Evolutionary conservation across 2,113 vertebrate genomes (phyloP), one percentile per base, ranked within the genome.

Genomic region (Engystomops pustulosus): DNA sequence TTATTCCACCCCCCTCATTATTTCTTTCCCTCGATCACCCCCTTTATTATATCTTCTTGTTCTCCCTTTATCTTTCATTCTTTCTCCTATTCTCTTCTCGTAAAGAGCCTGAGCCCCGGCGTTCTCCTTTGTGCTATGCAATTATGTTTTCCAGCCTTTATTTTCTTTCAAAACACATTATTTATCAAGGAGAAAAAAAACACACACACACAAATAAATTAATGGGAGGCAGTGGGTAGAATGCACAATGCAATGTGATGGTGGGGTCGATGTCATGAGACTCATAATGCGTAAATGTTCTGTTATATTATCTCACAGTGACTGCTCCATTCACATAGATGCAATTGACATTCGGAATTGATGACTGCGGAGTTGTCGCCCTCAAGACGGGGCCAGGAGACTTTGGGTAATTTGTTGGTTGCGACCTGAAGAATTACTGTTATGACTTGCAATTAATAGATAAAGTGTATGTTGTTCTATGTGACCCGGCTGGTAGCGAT

Each of bases 321-420:
- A 70, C 47, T 81, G 45, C 67, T 36, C 65, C 38, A 27, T 70
- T 70, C 65, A 81, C 68, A 70, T 38, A 81, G 79, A 70, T 36
- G 49, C 44, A 80, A 80, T 80, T 80, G 65, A 80, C 65, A 81
- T 81, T 70, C 70, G 10, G 38, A 81, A 67, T n/a, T 53, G 32
- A 38, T 23, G 18, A 77, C 49, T 77, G 49, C 10, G 1, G 51
- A 58, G 74, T 36, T 38, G 30, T 38, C 9, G 23, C 32, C 10
- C 11, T 58, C 1, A 20, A 38, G 34, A 12, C 74, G 20, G 53
- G 74, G 51, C 47, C 74, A 25, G 30, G 49, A 77, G 32, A 58
- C 49, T 77, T 77, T 38, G n/a, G 10, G 27, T 38, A 11, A 53
- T 20, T 76, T 76, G 72, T 20, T 32, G 71, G 23, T 55, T 38